Evolutionary conservation across 2,888 invertebrate genomes (phyloP).

Genomic region (Drosophila parthenogenetica): DNA sequence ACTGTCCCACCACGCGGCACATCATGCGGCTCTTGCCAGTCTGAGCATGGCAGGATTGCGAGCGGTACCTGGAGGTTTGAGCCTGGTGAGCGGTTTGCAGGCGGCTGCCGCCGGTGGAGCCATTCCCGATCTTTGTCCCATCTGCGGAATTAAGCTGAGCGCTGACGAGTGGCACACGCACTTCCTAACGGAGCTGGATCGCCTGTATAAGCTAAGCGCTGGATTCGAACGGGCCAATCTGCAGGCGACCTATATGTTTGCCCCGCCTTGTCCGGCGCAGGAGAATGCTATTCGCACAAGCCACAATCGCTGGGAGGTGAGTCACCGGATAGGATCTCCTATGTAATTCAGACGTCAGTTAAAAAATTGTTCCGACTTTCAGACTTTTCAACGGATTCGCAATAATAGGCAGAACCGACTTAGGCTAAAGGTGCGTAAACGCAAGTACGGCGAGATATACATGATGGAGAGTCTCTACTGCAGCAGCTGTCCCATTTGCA

Average conservation of each 20-base stretch:
- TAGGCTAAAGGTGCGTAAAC: slow-evolving; percentile 88
- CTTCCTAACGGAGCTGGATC: slow-evolving; percentile 89
- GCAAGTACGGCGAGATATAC: slow-evolving; percentile 87
- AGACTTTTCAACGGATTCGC: slow-evolving; percentile 89
- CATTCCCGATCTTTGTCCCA: slow-evolving; percentile 87
- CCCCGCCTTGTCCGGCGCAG: slow-evolving; percentile 83
- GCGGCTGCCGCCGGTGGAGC: slow-evolving; percentile 76
- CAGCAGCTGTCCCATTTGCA: slow-evolving; percentile 88
- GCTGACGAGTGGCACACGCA: slow-evolving; percentile 89
- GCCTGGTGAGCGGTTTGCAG: slow-evolving; percentile 67
- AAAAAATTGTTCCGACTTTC: neutral
- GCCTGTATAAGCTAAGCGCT: slow-evolving; percentile 87
- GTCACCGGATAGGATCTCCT: neutral
- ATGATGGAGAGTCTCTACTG: slow-evolving; percentile 85
- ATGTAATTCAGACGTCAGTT: neutral
- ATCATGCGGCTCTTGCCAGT: slow-evolving; percentile 77
- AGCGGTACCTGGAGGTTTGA: slow-evolving; percentile 70
- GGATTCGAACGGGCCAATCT: slow-evolving; percentile 85
- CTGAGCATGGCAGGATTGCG: slow-evolving; percentile 76
- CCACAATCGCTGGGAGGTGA: slow-evolving; percentile 89
- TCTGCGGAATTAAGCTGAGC: slow-evolving; percentile 89
- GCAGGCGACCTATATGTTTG: slow-evolving; percentile 84
- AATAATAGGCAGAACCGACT: slow-evolving; percentile 89
- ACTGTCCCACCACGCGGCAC: slow-evolving; percentile 75
- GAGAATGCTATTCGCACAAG: slow-evolving; percentile 85